phyloP scores from a whole-genome alignment of 2,888 invertebrate genomes.

The Halictus ligatus region DNA sequence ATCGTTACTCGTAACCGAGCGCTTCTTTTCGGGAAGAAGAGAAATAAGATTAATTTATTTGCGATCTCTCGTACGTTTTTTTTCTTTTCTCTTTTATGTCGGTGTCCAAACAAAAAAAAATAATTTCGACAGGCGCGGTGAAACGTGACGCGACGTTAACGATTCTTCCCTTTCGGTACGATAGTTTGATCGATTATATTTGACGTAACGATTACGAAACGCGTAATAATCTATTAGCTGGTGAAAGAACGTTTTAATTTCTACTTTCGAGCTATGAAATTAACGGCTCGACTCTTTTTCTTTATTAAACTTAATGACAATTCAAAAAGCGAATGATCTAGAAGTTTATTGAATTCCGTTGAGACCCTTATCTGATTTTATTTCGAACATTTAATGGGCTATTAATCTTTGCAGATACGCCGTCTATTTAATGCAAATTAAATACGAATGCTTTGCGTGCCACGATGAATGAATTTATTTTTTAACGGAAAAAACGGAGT shows the following conservation, averaged over 20 bases:
- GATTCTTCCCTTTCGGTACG: neutral
- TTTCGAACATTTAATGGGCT: neutral
- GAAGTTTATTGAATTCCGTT: neutral
- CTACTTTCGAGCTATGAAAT: conserved; percentile 16
- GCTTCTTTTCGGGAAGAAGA: neutral
- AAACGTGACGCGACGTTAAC: neutral
- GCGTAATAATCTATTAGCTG: conserved; percentile 13
- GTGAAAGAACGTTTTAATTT: neutral
- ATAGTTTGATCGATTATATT: conserved; percentile 17
- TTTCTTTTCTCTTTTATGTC: neutral
- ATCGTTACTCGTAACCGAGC: conserved; percentile 17
- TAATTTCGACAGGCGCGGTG: neutral
- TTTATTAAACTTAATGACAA: neutral
- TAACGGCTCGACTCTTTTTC: neutral
- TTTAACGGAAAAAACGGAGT: neutral
- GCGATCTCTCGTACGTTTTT: neutral
- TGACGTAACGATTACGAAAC: conserved; percentile 41
- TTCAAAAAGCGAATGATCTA: neutral
- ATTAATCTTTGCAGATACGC: neutral
- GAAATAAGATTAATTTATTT: neutral
- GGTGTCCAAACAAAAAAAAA: neutral
- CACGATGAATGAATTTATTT: neutral
- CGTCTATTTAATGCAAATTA: neutral
- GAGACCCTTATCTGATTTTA: neutral
- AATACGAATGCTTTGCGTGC: neutral